Evolutionary conservation across 2,797 vertebrate genomes (phyloP).

Genomic region (Margarornis squamiger): DNA sequence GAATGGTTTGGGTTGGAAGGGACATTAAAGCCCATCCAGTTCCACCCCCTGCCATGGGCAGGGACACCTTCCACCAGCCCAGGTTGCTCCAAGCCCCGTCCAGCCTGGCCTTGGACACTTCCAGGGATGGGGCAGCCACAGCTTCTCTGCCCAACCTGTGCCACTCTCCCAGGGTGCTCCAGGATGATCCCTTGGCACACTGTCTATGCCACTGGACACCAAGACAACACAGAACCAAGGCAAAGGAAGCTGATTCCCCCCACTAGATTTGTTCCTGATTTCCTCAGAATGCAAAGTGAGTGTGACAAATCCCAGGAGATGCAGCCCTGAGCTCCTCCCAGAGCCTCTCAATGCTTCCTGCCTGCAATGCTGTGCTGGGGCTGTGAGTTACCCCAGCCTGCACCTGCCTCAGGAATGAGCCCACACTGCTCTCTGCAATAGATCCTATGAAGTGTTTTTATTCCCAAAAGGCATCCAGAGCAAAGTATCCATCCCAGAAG

Average conservation of each 20-base stretch:
- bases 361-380: background rate
- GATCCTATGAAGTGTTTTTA: background rate
- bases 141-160: no score
- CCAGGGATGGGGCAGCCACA: no score
- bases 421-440: background rate
- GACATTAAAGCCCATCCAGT: background rate
- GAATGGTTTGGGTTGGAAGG: background rate
- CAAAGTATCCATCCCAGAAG: background rate
- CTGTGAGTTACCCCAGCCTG: background rate
- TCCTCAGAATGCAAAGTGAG: background rate
- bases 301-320: background rate
- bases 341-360: background rate
- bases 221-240: background rate
- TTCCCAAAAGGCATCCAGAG: background rate
- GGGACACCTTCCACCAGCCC: background rate
- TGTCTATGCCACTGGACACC: background rate
- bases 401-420: background rate
- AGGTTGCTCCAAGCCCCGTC: background rate
- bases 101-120: no score
- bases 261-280: background rate
- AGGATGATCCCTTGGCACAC: background rate
- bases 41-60: background rate
- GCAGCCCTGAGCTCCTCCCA: background rate
- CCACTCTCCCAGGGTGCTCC: no score
- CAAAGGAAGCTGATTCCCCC: background rate